These are phyloP conservation scores for Macaria liturata DNA, from an alignment of 2,888 invertebrate species.

Conservation along the genomic window DNA sequence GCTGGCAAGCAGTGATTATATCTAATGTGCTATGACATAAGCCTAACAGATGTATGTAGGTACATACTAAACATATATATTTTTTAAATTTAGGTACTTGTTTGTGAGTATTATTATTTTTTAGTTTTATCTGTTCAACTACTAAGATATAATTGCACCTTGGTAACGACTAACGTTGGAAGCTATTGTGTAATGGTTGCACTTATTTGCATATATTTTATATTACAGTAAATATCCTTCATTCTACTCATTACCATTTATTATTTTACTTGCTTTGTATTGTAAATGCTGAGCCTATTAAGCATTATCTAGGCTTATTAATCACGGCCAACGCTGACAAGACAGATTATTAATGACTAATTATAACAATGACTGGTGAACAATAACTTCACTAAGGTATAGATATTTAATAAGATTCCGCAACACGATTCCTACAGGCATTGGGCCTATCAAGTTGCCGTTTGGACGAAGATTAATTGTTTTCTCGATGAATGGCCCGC, in stretches of 20 bases:
- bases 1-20: slow-evolving; percentile 24
- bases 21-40: slow-evolving; percentile 7
- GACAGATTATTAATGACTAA: slow-evolving; percentile 73
- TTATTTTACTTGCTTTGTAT: slow-evolving; percentile 26
- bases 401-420: slow-evolving; percentile 73
- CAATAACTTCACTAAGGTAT: slow-evolving; percentile 63
- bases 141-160: too few species aligned
- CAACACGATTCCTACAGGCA: slow-evolving; percentile 69
- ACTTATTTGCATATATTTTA: too few species aligned
- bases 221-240: too few species aligned
- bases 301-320: slow-evolving; percentile 53
- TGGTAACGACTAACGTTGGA: too few species aligned
- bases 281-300: slow-evolving; percentile 41
- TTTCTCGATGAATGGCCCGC: slow-evolving; percentile 50
- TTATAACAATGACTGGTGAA: slow-evolving; percentile 71
- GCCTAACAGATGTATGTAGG: neutral
- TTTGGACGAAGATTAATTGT: slow-evolving; percentile 75
- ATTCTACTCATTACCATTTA: too few species aligned
- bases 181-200: too few species aligned
- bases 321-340: slow-evolving; percentile 62
- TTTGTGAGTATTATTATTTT: too few species aligned
- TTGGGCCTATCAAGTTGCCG: slow-evolving; percentile 62
- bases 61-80: too few species aligned
- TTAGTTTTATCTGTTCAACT: too few species aligned
- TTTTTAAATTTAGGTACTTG: too few species aligned